Conservation (phyloP, 2,113 vertebrate species). For the human region GRCh38 chr19:49697501-49698000, state of each 20-base stretch:
- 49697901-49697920: no score
- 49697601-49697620: neutral
- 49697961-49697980: no score
- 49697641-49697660: neutral
- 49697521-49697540: neutral
- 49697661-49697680: neutral
- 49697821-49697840: neutral
- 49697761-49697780: no score
- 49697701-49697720: neutral
- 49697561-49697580: neutral
- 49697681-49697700: neutral
- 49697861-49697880: neutral
- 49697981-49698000: no score
- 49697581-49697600: slow-evolving; percentile 6
- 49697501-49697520: neutral
- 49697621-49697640: neutral
- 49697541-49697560: neutral
- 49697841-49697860: neutral
- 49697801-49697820: no score
- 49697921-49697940: neutral
- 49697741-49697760: neutral
- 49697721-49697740: neutral
- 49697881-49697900: neutral
- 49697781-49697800: no score
- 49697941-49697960: no score